phyloP scores from a whole-genome alignment of 2,888 invertebrate genomes.

The Luperina testacea region DNA sequence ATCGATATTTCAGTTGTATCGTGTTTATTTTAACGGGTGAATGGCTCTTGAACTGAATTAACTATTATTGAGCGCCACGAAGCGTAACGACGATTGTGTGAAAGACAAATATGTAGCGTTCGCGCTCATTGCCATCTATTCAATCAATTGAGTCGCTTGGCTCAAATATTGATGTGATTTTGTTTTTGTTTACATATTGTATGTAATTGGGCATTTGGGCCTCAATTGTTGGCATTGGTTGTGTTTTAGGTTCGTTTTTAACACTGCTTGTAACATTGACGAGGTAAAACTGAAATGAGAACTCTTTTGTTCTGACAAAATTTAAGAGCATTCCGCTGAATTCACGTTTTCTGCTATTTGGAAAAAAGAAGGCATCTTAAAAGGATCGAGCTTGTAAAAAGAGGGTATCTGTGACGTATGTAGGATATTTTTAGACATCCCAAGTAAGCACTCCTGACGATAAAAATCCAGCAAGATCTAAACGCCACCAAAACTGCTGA shows the following conservation, averaged over 20 bases:
- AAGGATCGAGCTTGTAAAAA: neutral
- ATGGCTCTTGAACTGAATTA: constrained; percentile 65
- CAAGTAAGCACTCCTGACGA: neutral
- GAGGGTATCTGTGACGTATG: neutral
- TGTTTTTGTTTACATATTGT: constrained; percentile 11
- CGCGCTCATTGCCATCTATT: constrained; percentile 55
- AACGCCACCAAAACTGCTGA: constrained; percentile 1
- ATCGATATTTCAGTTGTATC: constrained; percentile 63
- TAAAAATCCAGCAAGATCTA: neutral
- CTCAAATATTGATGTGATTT: constrained; percentile 28
- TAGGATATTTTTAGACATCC: neutral
- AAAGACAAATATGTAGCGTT: constrained; percentile 64
- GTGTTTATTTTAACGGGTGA: constrained; percentile 67
- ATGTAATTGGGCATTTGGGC: neutral
- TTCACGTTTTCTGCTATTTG: constrained; percentile 1
- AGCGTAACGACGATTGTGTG: constrained; percentile 66
- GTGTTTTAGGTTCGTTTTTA: neutral
- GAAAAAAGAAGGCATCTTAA: neutral
- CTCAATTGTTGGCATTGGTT: neutral
- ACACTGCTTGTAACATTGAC: neutral
- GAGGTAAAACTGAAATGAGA: neutral
- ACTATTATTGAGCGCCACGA: constrained; percentile 66
- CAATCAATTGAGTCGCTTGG: constrained; percentile 42
- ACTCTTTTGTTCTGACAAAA: neutral
- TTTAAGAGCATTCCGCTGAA: neutral